Base-by-base conservation (phyloP, 2,113 vertebrate genomes). In the Lophura nycthemera region DNA sequence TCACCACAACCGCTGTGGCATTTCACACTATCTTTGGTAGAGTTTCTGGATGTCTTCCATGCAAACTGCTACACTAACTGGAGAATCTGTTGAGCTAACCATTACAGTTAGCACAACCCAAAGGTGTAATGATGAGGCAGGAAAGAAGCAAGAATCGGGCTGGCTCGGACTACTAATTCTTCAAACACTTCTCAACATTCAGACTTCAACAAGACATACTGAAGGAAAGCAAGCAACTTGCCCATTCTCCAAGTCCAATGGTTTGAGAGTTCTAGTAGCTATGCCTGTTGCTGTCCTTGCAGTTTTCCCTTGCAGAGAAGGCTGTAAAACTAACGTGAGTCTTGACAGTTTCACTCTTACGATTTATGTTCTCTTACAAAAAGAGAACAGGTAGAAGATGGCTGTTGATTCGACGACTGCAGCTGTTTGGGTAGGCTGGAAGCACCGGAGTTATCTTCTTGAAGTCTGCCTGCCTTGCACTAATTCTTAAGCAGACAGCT, bases 131-230 rank as follows among this genome's bases (percentile, higher is more conserved):
- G 12, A 8, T 32, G 17, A 82, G 7, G 81, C 4, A 36, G 61
- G 60, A 89, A 52, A 1, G 2, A 60, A 88, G 29, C 15, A 78
- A n/a, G 36, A 57, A 80, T 57, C 0, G 0, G 48, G 52, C n/a
- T 75, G 42, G 32, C 47, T 84, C n/a, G 34, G 74, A 1, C 56
- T 25, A 42, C 4, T 22, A 21, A 54, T 56, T 71, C 50, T 56
- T 78, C 69, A 81, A 77, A 52, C 2, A 10, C 42, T 85, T 36
- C 38, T 74, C 40, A 47, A 7, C 11, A 48, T n/a, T 60, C 72
- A 60, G 57, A 74, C 32, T 48, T 52, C 52, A 78, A 25, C 61
- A 86, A 90, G 42, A 65, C 13, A 38, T 21, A 47, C 48, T 11
- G 48, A 89, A 87, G 11, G 48, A 69, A 63, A 15, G 22, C 42